phyloP scores from a whole-genome alignment of 2,888 invertebrate species.

The Erebia palarica region DNA sequence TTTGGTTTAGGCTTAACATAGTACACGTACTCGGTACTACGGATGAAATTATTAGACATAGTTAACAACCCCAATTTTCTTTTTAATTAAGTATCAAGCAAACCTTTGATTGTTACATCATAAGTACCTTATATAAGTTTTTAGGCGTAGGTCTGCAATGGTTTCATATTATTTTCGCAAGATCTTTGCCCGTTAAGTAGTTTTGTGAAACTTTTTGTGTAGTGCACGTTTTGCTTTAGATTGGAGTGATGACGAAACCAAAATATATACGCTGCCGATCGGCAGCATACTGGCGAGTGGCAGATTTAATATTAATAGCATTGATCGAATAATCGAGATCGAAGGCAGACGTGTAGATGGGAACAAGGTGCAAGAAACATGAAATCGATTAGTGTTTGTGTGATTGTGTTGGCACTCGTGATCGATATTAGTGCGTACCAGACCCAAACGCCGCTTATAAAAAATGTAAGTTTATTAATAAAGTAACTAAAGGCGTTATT shows the following conservation, averaged over 20 bases:
- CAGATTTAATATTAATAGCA: conserved; percentile 16
- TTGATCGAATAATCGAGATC: conserved; percentile 26
- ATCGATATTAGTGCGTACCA: conserved; percentile 48
- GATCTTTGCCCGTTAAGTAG: background rate
- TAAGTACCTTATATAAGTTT: no score
- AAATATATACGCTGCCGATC: background rate
- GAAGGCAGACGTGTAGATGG: conserved; percentile 26
- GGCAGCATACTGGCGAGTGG: background rate
- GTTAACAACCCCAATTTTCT: no score
- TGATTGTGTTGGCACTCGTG: conserved; percentile 28
- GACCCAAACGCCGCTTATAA: conserved; percentile 62
- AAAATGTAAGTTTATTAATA: conserved; percentile 62
- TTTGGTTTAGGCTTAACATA: background rate
- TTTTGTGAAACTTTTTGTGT: background rate
- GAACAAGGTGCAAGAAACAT: background rate
- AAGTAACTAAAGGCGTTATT: background rate
- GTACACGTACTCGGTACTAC: no score
- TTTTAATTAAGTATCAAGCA: no score
- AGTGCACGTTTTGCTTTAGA: conserved; percentile 11
- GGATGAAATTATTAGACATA: background rate
- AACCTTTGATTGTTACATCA: no score
- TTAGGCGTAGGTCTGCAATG: background rate
- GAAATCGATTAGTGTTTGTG: conserved; percentile 4
- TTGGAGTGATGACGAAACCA: conserved; percentile 12
- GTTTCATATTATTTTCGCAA: background rate